Conservation (phyloP, 2,113 vertebrate species). For the Cynoglossus semilaevis region DNA sequence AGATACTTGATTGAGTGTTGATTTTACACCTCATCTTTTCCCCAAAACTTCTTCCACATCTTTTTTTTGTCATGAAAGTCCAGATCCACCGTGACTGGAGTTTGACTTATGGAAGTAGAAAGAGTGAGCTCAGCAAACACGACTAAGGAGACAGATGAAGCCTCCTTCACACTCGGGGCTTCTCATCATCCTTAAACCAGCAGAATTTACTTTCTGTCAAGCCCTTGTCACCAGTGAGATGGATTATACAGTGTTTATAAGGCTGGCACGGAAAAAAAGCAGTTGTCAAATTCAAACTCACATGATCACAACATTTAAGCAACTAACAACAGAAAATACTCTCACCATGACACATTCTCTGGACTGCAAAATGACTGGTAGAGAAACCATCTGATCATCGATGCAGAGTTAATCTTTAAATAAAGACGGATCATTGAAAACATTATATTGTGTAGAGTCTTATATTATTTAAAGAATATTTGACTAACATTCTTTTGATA, state of each 20-base stretch:
- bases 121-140: slow-evolving; percentile 64
- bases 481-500: too few species aligned
- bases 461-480: too few species aligned
- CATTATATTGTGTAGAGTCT: too few species aligned
- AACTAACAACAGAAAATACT: slow-evolving; percentile 29
- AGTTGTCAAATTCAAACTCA: neutral
- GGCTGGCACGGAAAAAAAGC: slow-evolving; percentile 4
- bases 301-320: slow-evolving; percentile 9
- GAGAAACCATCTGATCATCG: too few species aligned
- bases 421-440: too few species aligned
- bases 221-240: slow-evolving; percentile 4
- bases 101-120: slow-evolving; percentile 57
- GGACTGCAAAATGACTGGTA: too few species aligned
- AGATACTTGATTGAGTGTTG: too few species aligned
- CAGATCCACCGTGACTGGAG: slow-evolving; percentile 18
- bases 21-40: too few species aligned
- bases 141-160: slow-evolving; percentile 57
- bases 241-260: slow-evolving; percentile 7
- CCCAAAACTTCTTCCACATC: neutral
- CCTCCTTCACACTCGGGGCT: slow-evolving; percentile 40
- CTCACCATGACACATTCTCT: too few species aligned
- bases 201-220: slow-evolving; percentile 54
- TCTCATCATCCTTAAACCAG: slow-evolving; percentile 59
- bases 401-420: too few species aligned
- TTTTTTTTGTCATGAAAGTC: slow-evolving; percentile 51